Evolutionary conservation across 2,888 invertebrate genomes (phyloP), one percentile per base, ranked within the genome.

Genomic region (Phragmatobia fuliginosa): DNA sequence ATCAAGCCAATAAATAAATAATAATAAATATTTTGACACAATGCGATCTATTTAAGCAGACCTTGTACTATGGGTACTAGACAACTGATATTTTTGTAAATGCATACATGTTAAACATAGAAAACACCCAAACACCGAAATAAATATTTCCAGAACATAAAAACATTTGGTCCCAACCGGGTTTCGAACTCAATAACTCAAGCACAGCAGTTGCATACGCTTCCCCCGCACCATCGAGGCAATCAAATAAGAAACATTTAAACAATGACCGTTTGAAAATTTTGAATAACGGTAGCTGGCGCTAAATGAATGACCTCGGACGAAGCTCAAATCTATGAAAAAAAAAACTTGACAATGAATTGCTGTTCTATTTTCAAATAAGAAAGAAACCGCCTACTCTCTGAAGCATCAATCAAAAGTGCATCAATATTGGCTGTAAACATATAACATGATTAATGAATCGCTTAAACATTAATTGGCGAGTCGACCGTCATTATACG

Each of bases 381-480:
- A 65, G 68, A 74, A 73, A 71, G 63, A 67, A 61, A 73, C 80
- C 75, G 78, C 70, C 45, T 66, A 60, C 32, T 66, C 32, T 67
- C 21, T n/a, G n/a, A 38, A 31, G 45, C 83, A 87, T 87, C 82
- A 83, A 83, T 84, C 85, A 85, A 72, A 73, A 38, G 52, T 74
- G 69, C 79, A 79, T 72, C 77, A 75, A 68, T 79, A 81, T 79
- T 77, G 77, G 78, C 78, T 78, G 77, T 77, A 68, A 75, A 77
- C 66, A 72, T 65, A 72, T 77, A 79, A 71, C 75, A 80, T 90
- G 91, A 91, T 91, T 88, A 87, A 90, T 90, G 86, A 82, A 84
- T 87, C 82, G 78, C 77, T 76, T 77, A 74, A 81, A 82, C 79
- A 79, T 85, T 90, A 89, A 89, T 88, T 87, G 73, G 83, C 77